Percentiles rank a stretch among this genome's conserved stretches.
phyloP scores from a whole-genome alignment of 2,888 invertebrate genomes.

The Pasiphila rectangulata region DNA sequence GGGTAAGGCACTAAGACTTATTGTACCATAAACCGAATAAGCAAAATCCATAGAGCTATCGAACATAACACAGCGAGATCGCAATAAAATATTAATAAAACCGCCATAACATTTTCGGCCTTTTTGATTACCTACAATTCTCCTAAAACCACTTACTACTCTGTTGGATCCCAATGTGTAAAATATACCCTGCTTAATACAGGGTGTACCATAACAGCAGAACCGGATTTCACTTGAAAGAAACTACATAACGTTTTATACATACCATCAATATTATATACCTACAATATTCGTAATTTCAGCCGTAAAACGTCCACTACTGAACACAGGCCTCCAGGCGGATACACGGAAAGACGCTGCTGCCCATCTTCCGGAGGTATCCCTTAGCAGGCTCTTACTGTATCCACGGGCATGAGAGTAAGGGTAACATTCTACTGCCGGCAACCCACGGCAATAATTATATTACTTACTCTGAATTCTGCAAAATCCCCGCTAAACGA shows the following conservation, averaged over 20 bases:
- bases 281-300: too few relatives aligned
- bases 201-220: neutral
- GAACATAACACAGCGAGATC: conserved; percentile 5
- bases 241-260: too few relatives aligned
- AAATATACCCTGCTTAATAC: conserved; percentile 11
- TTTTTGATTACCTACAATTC: conserved; percentile 18
- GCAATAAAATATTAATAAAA: conserved; percentile 24
- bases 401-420: neutral
- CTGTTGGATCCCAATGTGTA: conserved; percentile 30
- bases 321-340: too few relatives aligned
- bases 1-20: neutral
- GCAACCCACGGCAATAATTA: too few relatives aligned
- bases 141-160: conserved; percentile 25
- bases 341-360: too few relatives aligned
- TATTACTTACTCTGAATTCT: too few relatives aligned
- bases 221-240: too few relatives aligned
- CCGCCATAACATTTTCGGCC: conserved; percentile 10
- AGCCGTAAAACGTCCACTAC: too few relatives aligned
- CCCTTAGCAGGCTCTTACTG: too few relatives aligned
- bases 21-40: conserved; percentile 8
- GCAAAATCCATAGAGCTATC: neutral
- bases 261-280: neutral
- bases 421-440: neutral
- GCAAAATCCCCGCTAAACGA: too few relatives aligned
- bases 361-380: too few relatives aligned